These are phyloP conservation scores for Hybognathus amarus DNA, from an alignment of 2,797 vertebrate species.

Conservation along the genomic window DNA sequence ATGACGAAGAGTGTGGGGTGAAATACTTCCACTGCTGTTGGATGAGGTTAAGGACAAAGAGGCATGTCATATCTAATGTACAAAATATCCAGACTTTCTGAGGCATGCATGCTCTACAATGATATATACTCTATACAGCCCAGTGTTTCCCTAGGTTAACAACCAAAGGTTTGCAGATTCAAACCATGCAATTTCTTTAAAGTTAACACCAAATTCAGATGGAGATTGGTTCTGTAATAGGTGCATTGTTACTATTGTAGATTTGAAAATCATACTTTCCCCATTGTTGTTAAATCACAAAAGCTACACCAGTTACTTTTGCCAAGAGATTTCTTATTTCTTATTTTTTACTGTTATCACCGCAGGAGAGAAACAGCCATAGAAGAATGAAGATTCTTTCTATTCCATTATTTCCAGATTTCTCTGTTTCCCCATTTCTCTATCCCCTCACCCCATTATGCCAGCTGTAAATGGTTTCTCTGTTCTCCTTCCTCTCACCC, in stretches of 20 bases:
- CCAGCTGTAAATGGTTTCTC: too few relatives aligned
- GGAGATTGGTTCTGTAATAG: neutral
- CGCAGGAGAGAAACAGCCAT: too few relatives aligned
- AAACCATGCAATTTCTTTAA: neutral
- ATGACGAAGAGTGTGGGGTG: neutral
- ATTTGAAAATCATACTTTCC: too few relatives aligned
- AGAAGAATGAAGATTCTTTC: too few relatives aligned
- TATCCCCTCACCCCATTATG: too few relatives aligned
- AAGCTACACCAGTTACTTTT: too few relatives aligned
- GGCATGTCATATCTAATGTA: neutral
- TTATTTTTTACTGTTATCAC: too few relatives aligned
- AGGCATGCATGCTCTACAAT: neutral
- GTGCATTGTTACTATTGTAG: neutral
- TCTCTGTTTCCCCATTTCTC: too few relatives aligned
- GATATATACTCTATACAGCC: neutral
- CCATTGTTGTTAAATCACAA: too few relatives aligned
- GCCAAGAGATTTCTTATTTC: too few relatives aligned
- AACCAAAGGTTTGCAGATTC: neutral
- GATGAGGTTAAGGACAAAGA: neutral
- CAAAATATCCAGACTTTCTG: neutral
- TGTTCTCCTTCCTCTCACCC: too few relatives aligned
- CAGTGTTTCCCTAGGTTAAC: neutral
- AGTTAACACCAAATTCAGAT: neutral
- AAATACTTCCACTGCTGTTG: slow-evolving; percentile 4
- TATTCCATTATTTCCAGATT: too few relatives aligned